Conservation (phyloP, 1,140 invertebrate genomes). For the Micrasema longulum region DNA sequence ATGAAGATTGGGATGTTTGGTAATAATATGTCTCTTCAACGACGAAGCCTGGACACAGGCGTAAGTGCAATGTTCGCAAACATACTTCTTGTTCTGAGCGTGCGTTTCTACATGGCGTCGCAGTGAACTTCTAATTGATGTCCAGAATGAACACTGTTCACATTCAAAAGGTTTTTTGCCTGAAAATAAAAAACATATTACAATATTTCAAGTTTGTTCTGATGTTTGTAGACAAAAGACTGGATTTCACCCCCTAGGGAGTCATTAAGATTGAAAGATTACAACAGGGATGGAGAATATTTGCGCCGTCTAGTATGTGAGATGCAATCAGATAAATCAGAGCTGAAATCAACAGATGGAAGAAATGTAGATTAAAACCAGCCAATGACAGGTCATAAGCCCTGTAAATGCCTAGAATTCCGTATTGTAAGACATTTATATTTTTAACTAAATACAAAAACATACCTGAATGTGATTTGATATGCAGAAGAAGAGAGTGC, state of each 20-base stretch:
- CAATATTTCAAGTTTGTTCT: too few species aligned
- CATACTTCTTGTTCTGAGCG: constrained; percentile 78
- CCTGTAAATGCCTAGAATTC: too few species aligned
- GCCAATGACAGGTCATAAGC: too few species aligned
- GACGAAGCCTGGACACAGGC: constrained; percentile 74
- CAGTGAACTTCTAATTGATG: constrained; percentile 85
- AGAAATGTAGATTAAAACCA: too few species aligned
- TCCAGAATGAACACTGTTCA: constrained; percentile 79
- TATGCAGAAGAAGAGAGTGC: constrained; percentile 76
- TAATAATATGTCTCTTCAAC: constrained; percentile 73
- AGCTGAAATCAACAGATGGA: too few species aligned
- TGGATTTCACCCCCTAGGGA: too few species aligned
- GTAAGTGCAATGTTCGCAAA: constrained; percentile 78
- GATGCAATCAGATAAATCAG: too few species aligned
- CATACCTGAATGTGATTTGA: constrained; percentile 77
- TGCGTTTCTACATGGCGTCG: constrained; percentile 84
- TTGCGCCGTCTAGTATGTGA: too few species aligned
- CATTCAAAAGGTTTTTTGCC: constrained; percentile 88
- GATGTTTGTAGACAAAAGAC: too few species aligned
- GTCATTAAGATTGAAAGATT: too few species aligned
- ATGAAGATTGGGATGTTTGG: constrained; percentile 68
- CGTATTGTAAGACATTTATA: too few species aligned
- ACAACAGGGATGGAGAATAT: too few species aligned
- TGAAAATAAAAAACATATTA: constrained; percentile 60
- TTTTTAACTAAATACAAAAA: constrained; percentile 74